Base-by-base conservation (phyloP, 2,113 vertebrate genomes). In the Nothobranchius kuhntae region DNA sequence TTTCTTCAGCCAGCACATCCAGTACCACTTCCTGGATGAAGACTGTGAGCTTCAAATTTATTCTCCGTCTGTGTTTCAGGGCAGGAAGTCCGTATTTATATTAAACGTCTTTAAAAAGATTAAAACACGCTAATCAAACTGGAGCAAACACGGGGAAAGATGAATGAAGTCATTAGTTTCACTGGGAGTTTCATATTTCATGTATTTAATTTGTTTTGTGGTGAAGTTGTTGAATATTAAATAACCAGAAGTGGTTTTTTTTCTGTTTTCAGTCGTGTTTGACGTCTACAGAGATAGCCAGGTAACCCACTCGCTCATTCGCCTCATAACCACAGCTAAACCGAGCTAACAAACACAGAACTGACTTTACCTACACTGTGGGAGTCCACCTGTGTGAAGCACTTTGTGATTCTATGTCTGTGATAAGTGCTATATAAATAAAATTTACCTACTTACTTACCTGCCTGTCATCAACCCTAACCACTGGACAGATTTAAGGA, bases 261-360 rank as follows among this genome's bases (percentile, higher is more conserved):
- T 75, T 55, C 73, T 75, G 86, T 65, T 67, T 93, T 90, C 92
- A 99, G 98, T 95, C 89, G 97, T 98, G 67, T 94, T 99, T 59
- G 98, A 99, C 68, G 93, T 98, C 81, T 99, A 99, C 93, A 94
- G 93, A 93, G 97, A 99, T 83, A 96, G 96, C 79, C 91, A 86
- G 93, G 98, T 99, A 92, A 95, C 88, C 14, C 46, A 30, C 30
- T 30, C 30, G 4, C 13, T 47, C 46, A 6, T 4, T 47, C 46
- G 4, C 12, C 13, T 4, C 9, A 45, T 12, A 4, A 30, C 57
- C 12, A 38, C 4, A 40, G 7, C 9, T 40, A 40, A 15, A 45
- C 17, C 56, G 47, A 53, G n/a, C 38, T 30, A 30, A 30, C 30
- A 30, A 30, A 30, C 30, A 30, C 30, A 30, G 4, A 30, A 30